These are phyloP conservation scores for Agriopis marginaria DNA, from an alignment of 2,888 invertebrate genomes.

Conservation along the genomic window DNA sequence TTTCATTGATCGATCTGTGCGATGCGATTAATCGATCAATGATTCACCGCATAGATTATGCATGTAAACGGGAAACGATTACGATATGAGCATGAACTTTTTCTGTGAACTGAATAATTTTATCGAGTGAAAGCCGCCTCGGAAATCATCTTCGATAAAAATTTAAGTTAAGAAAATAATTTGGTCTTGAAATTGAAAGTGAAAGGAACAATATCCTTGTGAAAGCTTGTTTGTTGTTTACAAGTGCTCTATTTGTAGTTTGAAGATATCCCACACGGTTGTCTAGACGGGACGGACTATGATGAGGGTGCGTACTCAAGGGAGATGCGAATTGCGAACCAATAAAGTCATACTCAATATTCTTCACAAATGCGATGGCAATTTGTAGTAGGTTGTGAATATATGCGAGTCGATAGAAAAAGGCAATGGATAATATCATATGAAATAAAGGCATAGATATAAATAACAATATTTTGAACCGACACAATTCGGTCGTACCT, in stretches of 20 bases:
- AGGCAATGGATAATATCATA: not conserved
- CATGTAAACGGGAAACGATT: slow-evolving; percentile 28
- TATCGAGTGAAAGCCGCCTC: slow-evolving; percentile 38
- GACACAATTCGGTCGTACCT: not conserved
- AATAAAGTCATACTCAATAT: slow-evolving; percentile 69
- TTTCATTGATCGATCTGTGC: slow-evolving; percentile 48
- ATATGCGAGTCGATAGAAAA: not conserved
- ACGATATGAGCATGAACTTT: slow-evolving; percentile 25
- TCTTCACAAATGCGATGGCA: slow-evolving; percentile 50
- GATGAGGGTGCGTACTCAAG: slow-evolving; percentile 66
- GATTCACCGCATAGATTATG: slow-evolving; percentile 31
- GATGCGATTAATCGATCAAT: slow-evolving; percentile 48
- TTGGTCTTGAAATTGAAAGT: slow-evolving; percentile 47
- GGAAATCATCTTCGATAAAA: slow-evolving; percentile 38
- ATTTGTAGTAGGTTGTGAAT: slow-evolving; percentile 22
- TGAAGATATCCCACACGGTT: slow-evolving; percentile 61
- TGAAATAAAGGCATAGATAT: not conserved
- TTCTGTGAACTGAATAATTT: slow-evolving; percentile 30
- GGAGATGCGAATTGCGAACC: slow-evolving; percentile 67
- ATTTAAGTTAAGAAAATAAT: slow-evolving; percentile 36
- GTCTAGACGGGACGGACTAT: slow-evolving; percentile 70
- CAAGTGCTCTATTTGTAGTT: slow-evolving; percentile 61
- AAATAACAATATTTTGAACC: not conserved
- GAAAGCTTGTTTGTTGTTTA: slow-evolving; percentile 58
- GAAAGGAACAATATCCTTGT: slow-evolving; percentile 53